Evolutionary conservation across 2,797 vertebrate genomes (phyloP).

Genomic region (Ficedula albicollis): DNA sequence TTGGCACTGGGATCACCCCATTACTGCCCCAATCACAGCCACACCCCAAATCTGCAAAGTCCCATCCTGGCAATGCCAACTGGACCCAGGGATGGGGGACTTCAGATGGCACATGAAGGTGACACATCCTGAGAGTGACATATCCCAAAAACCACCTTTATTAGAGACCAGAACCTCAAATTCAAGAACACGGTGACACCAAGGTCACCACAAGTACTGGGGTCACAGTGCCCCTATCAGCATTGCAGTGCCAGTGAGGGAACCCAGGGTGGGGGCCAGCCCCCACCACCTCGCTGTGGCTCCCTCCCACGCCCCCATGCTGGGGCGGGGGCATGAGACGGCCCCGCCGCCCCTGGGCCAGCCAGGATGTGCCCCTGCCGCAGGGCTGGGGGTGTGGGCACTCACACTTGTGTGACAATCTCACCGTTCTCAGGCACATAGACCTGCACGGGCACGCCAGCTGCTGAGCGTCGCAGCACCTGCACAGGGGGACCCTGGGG

Average conservation of each 20-base stretch:
- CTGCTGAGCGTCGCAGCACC: neutral
- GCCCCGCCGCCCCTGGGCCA: neutral
- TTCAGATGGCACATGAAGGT: neutral
- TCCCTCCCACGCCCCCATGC: neutral
- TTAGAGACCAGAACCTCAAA: neutral
- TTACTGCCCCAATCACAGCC: rapidly evolving
- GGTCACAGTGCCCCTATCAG: neutral
- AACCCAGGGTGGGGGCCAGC: neutral
- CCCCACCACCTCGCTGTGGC: neutral
- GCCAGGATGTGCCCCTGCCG: neutral
- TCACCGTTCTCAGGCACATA: conserved; percentile 9
- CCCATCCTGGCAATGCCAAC: neutral
- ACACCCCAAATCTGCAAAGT: neutral
- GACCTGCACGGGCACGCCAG: neutral
- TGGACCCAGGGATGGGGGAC: no score
- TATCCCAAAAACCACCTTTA: neutral
- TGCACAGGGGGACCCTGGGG: neutral
- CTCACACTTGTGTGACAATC: conserved; percentile 51
- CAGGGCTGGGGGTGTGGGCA: no score
- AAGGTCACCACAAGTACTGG: neutral
- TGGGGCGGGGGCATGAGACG: rapidly evolving
- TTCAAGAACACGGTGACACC: neutral
- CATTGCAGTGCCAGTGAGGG: neutral
- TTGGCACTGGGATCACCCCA: neutral
- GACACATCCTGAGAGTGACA: rapidly evolving